Evolutionary conservation across 2,113 vertebrate genomes (phyloP).

Genomic region (Lasiurus cinereus): DNA sequence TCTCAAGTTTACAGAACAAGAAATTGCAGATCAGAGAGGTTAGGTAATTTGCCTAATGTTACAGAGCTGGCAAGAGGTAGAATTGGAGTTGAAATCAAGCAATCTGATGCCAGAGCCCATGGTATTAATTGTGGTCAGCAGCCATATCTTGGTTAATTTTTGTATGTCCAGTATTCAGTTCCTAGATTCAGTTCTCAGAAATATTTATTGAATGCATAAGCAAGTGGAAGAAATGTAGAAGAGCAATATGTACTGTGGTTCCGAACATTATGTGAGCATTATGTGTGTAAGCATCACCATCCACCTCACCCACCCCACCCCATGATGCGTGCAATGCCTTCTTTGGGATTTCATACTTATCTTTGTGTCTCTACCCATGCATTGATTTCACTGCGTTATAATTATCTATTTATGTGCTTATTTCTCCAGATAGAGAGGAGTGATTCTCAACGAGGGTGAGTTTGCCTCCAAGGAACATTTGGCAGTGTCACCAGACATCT

Average conservation of each 20-base stretch:
- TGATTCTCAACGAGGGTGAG: not conserved
- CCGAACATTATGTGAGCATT: not conserved
- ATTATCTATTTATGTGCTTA: not conserved
- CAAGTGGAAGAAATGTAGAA: not conserved
- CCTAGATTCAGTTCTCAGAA: not conserved
- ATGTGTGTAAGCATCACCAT: not conserved
- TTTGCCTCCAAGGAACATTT: not conserved
- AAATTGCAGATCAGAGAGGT: conserved; percentile 34
- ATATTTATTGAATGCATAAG: conserved; percentile 35
- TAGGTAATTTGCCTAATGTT: not conserved
- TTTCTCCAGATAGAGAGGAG: not conserved
- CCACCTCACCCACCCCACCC: not conserved
- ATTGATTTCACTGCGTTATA: not conserved
- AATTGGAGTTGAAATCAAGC: not conserved
- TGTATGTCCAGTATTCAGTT: not conserved
- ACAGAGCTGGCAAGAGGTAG: not conserved
- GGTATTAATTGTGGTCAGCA: not conserved
- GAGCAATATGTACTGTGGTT: not conserved
- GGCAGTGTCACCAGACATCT: not conserved
- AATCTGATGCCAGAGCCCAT: not conserved
- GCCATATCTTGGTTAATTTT: not conserved
- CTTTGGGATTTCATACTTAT: not conserved
- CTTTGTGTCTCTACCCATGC: too few relatives aligned
- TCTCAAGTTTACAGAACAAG: conserved; percentile 21
- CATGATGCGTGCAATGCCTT: not conserved